Base-by-base conservation (phyloP, 2,797 vertebrate genomes). In the Choloepus didactylus region DNA sequence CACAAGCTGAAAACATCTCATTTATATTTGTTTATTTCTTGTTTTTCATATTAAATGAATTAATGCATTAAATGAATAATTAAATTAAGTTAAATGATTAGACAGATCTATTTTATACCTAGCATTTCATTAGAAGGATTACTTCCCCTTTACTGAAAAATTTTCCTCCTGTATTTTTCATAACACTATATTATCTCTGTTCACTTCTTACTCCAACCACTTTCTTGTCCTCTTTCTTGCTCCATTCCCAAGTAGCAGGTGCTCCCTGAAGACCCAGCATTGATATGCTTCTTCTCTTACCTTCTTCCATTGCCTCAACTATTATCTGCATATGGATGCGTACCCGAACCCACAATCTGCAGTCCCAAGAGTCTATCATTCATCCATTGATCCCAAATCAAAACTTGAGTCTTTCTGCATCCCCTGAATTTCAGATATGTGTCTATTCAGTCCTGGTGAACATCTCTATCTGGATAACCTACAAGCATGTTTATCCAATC, bases 111-210 rank as follows among this genome's bases (percentile, higher is more conserved):
- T 80, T 77, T 70, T 84, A 49, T 18, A 12, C 35, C 35, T 41
- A 49, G 12, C 8, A 9, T 85, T 75, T 73, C 56, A 86, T 62
- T 21, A 6, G 16, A 31, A 84, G 38, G 31, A 51, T 38, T 18
- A 18, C 84, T 81, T 77, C 27, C 51, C 51, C n/a, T 87, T 80
- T 87, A 51, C 23, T 60, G 15, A 54, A 80, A 38, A 73, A 51
- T 25, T 67, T 79, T 85, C 44, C 38, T 69, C 5, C 44, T 75
- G 2, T 38, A 31, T 82, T 82, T 95, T 77, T 60, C 7, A 29
- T 0, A 27, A 46, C 18, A 38, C 56, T 51, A 27, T 10, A 6
- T 79, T 67, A 23, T 69, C 56, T 93, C 46, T 19, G 16, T 73
- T 93, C 5, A 59, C 15, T 91, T 73, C 25, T 11, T 64, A 60